phyloP scores from a whole-genome alignment of 1,140 invertebrate species.

The Trigoniulus corallinus region DNA sequence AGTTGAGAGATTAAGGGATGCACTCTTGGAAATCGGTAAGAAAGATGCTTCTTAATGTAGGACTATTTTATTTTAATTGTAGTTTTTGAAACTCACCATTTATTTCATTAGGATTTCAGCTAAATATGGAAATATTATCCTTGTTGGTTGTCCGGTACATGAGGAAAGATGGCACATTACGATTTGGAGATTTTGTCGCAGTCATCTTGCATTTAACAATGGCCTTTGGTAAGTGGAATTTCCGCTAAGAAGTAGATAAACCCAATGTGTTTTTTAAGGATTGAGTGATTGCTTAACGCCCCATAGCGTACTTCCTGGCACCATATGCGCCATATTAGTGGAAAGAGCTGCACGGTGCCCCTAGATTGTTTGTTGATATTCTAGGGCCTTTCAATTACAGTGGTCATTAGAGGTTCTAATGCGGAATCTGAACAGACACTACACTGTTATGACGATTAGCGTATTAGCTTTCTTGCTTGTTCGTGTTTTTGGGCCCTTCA shows the following conservation, averaged over 20 bases:
- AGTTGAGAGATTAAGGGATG: conserved; percentile 67
- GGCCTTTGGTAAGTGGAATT: conserved; percentile 55
- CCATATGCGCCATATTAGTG: no score
- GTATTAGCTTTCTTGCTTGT: no score
- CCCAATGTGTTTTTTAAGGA: neutral
- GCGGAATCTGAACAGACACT: no score
- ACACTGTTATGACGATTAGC: no score
- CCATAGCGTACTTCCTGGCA: no score
- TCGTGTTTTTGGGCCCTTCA: no score
- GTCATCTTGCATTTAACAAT: conserved; percentile 73
- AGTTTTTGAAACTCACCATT: neutral
- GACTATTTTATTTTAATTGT: neutral
- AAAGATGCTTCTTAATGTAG: no score
- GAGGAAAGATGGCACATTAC: conserved; percentile 79
- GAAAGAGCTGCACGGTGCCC: no score
- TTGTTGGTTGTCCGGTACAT: conserved; percentile 70
- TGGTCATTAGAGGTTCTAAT: no score
- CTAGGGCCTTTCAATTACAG: no score
- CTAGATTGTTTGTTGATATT: no score
- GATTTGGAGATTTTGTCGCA: conserved; percentile 82
- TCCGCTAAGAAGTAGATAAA: neutral
- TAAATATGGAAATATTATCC: conserved; percentile 30
- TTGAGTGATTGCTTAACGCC: no score
- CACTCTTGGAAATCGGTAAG: conserved; percentile 59
- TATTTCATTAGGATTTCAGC: conserved; percentile 46